phyloP scores from a whole-genome alignment of 2,888 invertebrate species.

The Drosophila prostipennis region DNA sequence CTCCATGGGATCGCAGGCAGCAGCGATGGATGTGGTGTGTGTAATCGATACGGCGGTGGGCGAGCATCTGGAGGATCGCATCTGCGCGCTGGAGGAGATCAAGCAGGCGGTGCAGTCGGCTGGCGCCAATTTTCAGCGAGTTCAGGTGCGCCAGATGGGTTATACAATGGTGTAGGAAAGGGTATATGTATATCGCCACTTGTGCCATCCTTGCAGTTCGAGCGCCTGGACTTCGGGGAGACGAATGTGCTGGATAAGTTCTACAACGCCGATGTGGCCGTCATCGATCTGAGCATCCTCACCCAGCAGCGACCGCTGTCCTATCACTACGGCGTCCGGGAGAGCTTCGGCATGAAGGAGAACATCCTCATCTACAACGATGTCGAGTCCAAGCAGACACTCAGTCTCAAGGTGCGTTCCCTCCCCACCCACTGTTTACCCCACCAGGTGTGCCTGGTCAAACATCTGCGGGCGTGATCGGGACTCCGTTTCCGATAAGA shows the following conservation, averaged over 20 bases:
- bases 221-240: slow-evolving; percentile 98
- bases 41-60: slow-evolving; percentile 91
- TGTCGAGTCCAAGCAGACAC: slow-evolving; percentile 93
- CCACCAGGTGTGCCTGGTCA: slow-evolving; percentile 18
- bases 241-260: slow-evolving; percentile 97
- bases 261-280: slow-evolving; percentile 98
- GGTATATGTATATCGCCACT: slow-evolving; percentile 52
- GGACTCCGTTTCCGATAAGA: slow-evolving; percentile 59
- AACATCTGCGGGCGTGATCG: slow-evolving; percentile 61
- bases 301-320: slow-evolving; percentile 96
- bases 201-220: slow-evolving; percentile 88
- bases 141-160: slow-evolving; percentile 87
- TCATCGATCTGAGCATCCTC: slow-evolving; percentile 96
- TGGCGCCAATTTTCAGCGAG: slow-evolving; percentile 92
- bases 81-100: slow-evolving; percentile 93
- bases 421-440: no score
- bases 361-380: slow-evolving; percentile 96
- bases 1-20: slow-evolving; percentile 4
- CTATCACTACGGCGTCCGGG: slow-evolving; percentile 98
- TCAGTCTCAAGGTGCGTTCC: slow-evolving; percentile 92
- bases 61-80: slow-evolving; percentile 90
- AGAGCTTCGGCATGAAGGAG: slow-evolving; percentile 98
- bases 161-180: slow-evolving; percentile 47
- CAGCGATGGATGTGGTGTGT: slow-evolving; percentile 93
- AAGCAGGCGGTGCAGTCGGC: slow-evolving; percentile 91